Evolutionary conservation across 1,140 invertebrate genomes (phyloP).

Genomic region (Papilio dardanus): DNA sequence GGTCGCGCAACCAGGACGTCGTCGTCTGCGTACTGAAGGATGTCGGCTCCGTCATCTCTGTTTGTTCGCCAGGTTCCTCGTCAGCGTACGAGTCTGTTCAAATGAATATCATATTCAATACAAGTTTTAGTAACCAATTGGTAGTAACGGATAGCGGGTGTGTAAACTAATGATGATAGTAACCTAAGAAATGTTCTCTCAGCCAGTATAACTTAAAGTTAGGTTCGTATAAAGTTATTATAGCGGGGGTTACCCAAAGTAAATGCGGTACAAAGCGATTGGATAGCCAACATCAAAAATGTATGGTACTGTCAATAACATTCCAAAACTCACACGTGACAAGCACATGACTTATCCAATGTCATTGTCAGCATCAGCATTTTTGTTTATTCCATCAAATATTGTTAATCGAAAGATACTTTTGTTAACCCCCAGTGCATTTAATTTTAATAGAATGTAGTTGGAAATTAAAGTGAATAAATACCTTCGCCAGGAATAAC

Average conservation of each 20-base stretch:
- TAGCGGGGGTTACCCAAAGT: no score
- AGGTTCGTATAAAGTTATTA: no score
- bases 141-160: neutral
- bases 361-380: no score
- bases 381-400: no score
- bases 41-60: constrained; percentile 69
- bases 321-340: no score
- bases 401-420: no score
- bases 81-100: constrained; percentile 63
- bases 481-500: constrained; percentile 91
- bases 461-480: constrained; percentile 19
- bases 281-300: no score
- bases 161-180: neutral
- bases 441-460: no score
- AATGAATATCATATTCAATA: neutral
- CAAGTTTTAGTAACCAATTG: neutral
- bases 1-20: constrained; percentile 95
- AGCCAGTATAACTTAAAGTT: neutral
- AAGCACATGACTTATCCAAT: no score
- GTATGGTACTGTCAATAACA: no score
- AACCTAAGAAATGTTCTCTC: neutral
- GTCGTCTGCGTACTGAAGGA: constrained; percentile 95
- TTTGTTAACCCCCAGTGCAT: no score
- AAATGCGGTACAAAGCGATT: no score
- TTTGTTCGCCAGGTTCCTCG: constrained; percentile 63